A percentile compares a stretch with the other conserved stretches of the same genome.
phyloP scores from a whole-genome alignment of 2,888 invertebrate genomes.

The Cheilosia soror region DNA sequence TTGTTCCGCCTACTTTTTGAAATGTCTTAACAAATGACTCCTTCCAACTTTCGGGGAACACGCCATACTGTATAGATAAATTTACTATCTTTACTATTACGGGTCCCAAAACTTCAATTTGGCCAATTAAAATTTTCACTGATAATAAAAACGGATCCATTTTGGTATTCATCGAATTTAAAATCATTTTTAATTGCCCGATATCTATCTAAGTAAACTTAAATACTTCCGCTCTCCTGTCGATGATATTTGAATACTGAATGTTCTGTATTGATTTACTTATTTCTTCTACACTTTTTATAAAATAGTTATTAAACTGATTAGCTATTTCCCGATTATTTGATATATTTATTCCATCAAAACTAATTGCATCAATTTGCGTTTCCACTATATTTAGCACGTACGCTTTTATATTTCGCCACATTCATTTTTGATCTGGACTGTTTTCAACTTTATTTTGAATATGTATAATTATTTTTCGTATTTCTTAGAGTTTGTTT shows the following conservation, averaged over 20 bases:
- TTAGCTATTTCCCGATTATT: constrained; percentile 9
- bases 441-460: constrained; percentile 7
- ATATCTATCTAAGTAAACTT: neutral
- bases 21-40: neutral
- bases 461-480: constrained; percentile 1
- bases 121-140: neutral
- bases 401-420: constrained; percentile 7
- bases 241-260: neutral
- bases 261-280: neutral
- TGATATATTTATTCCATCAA: neutral
- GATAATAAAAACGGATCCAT: neutral
- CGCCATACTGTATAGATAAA: neutral
- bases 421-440: neutral
- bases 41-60: neutral
- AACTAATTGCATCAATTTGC: neutral
- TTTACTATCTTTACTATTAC: neutral
- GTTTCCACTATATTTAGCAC: constrained; percentile 2
- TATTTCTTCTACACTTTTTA: neutral
- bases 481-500: neutral
- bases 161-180: constrained; percentile 11
- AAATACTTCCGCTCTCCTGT: neutral
- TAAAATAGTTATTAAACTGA: constrained; percentile 8
- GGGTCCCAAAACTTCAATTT: neutral
- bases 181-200: neutral
- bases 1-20: neutral